These are phyloP conservation scores for Aeoliscus strigatus DNA, from an alignment of 2,797 vertebrate genomes.

Conservation along the genomic window DNA sequence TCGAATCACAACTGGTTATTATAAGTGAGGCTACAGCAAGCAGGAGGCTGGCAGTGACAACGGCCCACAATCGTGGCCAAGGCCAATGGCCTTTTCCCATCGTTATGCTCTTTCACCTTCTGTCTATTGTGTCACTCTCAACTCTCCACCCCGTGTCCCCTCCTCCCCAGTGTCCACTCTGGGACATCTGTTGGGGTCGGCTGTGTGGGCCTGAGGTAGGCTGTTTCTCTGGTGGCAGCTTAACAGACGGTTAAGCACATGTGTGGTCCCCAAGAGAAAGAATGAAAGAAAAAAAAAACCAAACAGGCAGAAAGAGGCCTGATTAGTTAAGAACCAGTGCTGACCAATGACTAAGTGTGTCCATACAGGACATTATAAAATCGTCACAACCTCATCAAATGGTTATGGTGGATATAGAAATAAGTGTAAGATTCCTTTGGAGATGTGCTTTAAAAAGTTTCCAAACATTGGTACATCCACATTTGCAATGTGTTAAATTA, in stretches of 20 bases:
- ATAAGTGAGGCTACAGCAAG: too few species aligned
- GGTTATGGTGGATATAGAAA: too few species aligned
- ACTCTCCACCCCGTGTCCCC: slow-evolving; percentile 30
- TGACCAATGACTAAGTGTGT: slow-evolving; percentile 3
- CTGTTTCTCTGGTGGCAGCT: slow-evolving; percentile 54
- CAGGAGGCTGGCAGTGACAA: neutral
- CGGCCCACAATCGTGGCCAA: slow-evolving; percentile 35
- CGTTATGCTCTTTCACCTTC: slow-evolving; percentile 18
- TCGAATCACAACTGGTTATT: too few species aligned
- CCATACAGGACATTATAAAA: neutral
- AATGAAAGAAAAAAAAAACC: slow-evolving; percentile 10
- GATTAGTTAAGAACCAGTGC: too few species aligned
- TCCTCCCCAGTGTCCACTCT: slow-evolving; percentile 40
- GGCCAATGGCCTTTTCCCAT: slow-evolving; percentile 21
- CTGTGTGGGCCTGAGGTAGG: slow-evolving; percentile 41
- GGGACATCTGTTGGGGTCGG: slow-evolving; percentile 68
- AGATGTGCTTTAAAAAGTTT: too few species aligned
- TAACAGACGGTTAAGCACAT: slow-evolving; percentile 50
- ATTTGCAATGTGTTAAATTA: too few species aligned
- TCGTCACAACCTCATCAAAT: too few species aligned
- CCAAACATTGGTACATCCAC: too few species aligned
- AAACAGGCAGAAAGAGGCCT: neutral
- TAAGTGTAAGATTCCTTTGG: too few species aligned
- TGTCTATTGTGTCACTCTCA: slow-evolving; percentile 30
- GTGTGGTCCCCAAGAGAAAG: slow-evolving; percentile 23